Conservation (phyloP, 2,113 vertebrate species). For the Mesoclemmys tuberculata region DNA sequence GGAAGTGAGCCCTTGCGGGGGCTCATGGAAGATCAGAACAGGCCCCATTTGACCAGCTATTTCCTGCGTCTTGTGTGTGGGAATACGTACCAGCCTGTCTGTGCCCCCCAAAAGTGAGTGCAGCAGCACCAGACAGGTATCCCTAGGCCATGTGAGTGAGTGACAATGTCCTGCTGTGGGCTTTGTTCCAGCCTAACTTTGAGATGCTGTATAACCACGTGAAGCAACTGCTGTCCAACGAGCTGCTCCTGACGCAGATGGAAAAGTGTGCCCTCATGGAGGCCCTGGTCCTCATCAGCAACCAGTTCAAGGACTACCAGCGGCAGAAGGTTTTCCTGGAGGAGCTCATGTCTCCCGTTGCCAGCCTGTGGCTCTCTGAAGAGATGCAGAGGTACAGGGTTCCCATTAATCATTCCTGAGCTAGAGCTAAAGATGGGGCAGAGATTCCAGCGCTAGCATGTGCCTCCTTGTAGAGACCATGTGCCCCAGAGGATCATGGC, state of each 20-base stretch:
- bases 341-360: slow-evolving; percentile 89
- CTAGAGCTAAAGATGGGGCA: background rate
- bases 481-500: background rate
- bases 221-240: slow-evolving; percentile 88
- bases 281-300: slow-evolving; percentile 94
- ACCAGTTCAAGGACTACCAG: slow-evolving; percentile 94
- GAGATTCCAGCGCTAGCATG: accelerated
- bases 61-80: background rate
- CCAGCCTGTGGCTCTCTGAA: slow-evolving; percentile 90
- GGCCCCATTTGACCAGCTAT: background rate
- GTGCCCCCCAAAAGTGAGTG: background rate
- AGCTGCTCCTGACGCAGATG: slow-evolving; percentile 88
- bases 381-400: slow-evolving; percentile 87
- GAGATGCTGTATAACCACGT: slow-evolving; percentile 92
- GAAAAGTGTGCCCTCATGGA: slow-evolving; percentile 95
- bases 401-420: background rate
- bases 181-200: slow-evolving; percentile 88
- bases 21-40: background rate
- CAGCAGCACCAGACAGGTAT: background rate
- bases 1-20: background rate
- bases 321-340: slow-evolving; percentile 92
- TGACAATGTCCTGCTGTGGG: background rate
- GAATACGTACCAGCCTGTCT: background rate
- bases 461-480: background rate
- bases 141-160: background rate